phyloP scores from a whole-genome alignment of 2,888 invertebrate genomes.

The Brachyopa scutellaris region DNA sequence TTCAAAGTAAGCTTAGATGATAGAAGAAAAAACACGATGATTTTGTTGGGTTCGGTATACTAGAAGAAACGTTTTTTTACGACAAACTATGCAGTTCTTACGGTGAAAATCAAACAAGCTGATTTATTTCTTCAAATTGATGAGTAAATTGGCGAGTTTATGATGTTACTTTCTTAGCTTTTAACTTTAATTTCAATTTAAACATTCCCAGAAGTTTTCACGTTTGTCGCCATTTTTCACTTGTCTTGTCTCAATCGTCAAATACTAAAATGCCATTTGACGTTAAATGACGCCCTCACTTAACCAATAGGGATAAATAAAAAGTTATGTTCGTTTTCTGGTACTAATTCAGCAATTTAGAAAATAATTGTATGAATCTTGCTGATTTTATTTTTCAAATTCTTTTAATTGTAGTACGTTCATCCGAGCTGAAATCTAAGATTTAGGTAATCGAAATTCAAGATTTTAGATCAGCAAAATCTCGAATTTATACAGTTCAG shows the following conservation, averaged over 20 bases:
- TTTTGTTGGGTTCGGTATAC: constrained; percentile 11
- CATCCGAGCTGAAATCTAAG: too few species aligned
- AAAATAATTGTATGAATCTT: too few species aligned
- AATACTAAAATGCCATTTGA: constrained; percentile 51
- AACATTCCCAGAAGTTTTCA: constrained; percentile 58
- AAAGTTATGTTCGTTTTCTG: background rate
- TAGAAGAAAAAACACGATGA: constrained; percentile 34
- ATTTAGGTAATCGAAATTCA: too few species aligned
- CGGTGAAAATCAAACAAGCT: background rate
- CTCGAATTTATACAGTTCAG: too few species aligned
- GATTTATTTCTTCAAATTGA: background rate
- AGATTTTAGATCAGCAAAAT: too few species aligned
- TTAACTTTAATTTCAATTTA: constrained; percentile 21
- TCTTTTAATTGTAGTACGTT: too few species aligned
- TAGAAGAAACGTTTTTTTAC: constrained; percentile 1
- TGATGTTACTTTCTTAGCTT: constrained; percentile 29
- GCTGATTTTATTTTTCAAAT: too few species aligned
- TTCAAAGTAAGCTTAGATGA: constrained; percentile 12
- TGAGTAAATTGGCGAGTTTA: constrained; percentile 1
- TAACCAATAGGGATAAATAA: background rate
- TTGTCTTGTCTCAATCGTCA: constrained; percentile 50
- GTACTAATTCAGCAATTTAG: too few species aligned
- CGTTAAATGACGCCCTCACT: background rate
- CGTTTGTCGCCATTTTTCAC: constrained; percentile 69
- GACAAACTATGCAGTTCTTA: background rate